These are phyloP conservation scores for Parnassius smintheus DNA, from an alignment of 2,888 invertebrate genomes.

Conservation along the genomic window DNA sequence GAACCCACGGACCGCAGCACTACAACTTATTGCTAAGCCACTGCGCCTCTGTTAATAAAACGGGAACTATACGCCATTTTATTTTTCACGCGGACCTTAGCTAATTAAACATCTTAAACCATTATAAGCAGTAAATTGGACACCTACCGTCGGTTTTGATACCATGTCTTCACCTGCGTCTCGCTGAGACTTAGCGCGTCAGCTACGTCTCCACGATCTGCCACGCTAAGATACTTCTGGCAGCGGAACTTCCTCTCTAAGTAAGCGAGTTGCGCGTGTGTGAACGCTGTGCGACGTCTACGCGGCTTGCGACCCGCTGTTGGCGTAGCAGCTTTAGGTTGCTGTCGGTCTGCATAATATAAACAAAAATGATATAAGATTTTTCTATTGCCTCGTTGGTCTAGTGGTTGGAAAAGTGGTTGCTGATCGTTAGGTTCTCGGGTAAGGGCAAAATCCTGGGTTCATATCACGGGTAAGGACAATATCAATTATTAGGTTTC, in stretches of 20 bases:
- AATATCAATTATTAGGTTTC: too few species aligned
- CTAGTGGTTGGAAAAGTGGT: too few species aligned
- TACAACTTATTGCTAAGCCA: too few species aligned
- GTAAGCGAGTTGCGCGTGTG: conserved; percentile 95
- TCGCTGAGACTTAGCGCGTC: conserved; percentile 94
- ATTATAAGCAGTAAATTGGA: background rate
- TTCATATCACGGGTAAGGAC: too few species aligned
- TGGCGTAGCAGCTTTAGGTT: conserved; percentile 40
- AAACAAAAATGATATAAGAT: background rate
- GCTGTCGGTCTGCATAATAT: conserved; percentile 48
- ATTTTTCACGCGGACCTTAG: too few species aligned
- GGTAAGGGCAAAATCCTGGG: too few species aligned
- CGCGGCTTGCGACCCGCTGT: conserved; percentile 88
- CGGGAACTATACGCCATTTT: too few species aligned
- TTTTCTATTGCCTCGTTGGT: too few species aligned
- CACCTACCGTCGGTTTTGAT: conserved; percentile 89
- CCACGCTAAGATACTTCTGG: conserved; percentile 96
- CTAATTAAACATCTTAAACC: too few species aligned
- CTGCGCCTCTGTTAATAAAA: too few species aligned
- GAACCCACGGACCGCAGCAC: too few species aligned
- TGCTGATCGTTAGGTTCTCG: too few species aligned
- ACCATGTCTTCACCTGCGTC: conserved; percentile 98
- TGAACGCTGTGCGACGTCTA: conserved; percentile 93
- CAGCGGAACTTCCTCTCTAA: conserved; percentile 95
- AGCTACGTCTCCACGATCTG: conserved; percentile 95